Evolutionary conservation across 2,113 vertebrate species (phyloP).

Genomic region (Cyrtonyx montezumae): DNA sequence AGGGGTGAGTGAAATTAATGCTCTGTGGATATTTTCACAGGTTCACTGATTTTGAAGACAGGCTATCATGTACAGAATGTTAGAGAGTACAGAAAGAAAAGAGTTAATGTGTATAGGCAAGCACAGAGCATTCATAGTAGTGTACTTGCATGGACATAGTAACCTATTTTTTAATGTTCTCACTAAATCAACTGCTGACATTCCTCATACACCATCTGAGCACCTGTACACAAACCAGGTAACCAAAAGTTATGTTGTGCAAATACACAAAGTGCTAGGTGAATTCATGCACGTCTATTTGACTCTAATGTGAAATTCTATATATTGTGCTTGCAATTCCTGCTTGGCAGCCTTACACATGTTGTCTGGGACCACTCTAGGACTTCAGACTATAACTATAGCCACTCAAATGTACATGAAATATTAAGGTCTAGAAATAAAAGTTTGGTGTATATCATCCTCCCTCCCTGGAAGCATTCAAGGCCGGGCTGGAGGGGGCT

Average conservation of each 20-base stretch:
- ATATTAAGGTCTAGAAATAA: neutral
- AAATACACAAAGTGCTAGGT: neutral
- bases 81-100: neutral
- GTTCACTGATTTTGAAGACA: neutral
- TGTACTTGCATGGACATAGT: neutral
- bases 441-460: neutral
- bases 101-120: neutral
- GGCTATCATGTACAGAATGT: neutral
- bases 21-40: neutral
- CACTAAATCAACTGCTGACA: neutral
- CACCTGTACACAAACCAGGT: neutral
- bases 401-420: neutral
- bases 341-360: neutral
- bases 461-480: no score
- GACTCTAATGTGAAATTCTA: neutral
- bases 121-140: neutral
- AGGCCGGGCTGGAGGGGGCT: no score
- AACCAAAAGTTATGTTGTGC: neutral
- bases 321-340: neutral
- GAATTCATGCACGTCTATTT: neutral
- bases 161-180: slow-evolving; percentile 22
- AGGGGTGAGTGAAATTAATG: neutral
- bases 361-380: neutral
- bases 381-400: neutral
- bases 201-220: neutral